A percentile compares a stretch with the other conserved stretches of the same genome.
Conservation (phyloP, 2,113 vertebrate genomes). For the Pangasianodon gigas region DNA sequence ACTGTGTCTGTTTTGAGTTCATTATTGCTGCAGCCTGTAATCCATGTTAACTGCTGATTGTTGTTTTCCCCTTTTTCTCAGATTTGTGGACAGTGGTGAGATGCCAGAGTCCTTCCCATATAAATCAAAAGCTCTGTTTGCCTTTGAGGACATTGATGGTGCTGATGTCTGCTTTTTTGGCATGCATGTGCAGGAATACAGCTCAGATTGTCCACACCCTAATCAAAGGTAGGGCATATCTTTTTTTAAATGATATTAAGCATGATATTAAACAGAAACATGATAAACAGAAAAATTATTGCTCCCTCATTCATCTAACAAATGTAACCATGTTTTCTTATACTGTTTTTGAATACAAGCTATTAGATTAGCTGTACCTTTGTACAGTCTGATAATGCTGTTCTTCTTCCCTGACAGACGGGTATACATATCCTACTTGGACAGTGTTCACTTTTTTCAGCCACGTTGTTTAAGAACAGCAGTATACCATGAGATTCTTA, state of each 20-base stretch:
- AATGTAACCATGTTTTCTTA: not conserved
- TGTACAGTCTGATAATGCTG: not conserved
- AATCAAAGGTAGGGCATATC: slow-evolving; percentile 85
- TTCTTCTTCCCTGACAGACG: slow-evolving; percentile 70
- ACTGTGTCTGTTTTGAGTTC: not conserved
- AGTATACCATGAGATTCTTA: slow-evolving; percentile 96
- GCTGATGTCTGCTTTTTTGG: slow-evolving; percentile 97
- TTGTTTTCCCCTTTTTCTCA: slow-evolving; percentile 54
- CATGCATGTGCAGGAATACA: slow-evolving; percentile 98
- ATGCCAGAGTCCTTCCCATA: slow-evolving; percentile 98
- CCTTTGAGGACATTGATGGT: slow-evolving; percentile 97
- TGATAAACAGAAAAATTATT: not conserved
- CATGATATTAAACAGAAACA: not conserved
- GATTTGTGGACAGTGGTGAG: slow-evolving; percentile 97
- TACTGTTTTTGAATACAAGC: not conserved
- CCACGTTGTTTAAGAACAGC: slow-evolving; percentile 91
- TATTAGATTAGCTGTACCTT: not conserved
- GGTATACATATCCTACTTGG: slow-evolving; percentile 99
- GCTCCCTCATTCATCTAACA: not conserved
- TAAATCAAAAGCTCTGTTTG: slow-evolving; percentile 97
- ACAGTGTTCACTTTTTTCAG: slow-evolving; percentile 97
- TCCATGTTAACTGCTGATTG: not conserved
- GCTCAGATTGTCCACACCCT: slow-evolving; percentile 94
- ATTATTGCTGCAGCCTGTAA: not conserved
- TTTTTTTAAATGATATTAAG: not conserved